A percentile compares a stretch with the other conserved stretches of the same genome.
These are phyloP conservation scores for Lepidurus packardi DNA, from an alignment of 1,140 invertebrate species.

Conservation along the genomic window DNA sequence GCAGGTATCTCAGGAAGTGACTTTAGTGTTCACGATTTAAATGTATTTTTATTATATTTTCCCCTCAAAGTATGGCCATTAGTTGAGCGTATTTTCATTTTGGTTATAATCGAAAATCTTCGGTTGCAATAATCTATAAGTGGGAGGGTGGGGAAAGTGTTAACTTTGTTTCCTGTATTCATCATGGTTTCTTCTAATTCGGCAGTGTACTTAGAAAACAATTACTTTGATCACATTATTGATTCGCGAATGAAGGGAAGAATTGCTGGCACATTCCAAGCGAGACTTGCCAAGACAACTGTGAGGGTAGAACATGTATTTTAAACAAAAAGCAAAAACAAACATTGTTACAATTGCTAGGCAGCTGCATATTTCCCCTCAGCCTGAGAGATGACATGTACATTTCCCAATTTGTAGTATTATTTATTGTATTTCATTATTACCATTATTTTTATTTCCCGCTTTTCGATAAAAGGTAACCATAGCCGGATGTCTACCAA, in stretches of 20 bases:
- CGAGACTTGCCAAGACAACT: neutral
- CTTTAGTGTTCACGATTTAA: neutral
- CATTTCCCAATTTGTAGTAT: neutral
- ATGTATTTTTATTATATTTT: neutral
- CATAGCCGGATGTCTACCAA: neutral
- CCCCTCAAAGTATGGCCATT: neutral
- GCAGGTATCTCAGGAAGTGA: neutral
- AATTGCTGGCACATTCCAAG: neutral
- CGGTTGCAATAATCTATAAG: conserved; percentile 2
- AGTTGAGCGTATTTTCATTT: neutral
- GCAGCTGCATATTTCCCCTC: neutral
- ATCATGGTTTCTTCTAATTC: neutral
- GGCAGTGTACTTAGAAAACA: neutral
- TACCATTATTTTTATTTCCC: neutral
- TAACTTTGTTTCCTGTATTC: conserved; percentile 12
- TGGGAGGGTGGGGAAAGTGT: neutral
- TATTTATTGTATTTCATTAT: neutral
- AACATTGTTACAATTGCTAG: neutral
- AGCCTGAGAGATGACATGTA: conserved; percentile 3
- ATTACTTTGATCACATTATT: neutral
- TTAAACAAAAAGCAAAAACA: neutral
- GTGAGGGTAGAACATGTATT: neutral
- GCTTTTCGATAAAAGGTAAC: neutral
- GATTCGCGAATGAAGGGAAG: neutral
- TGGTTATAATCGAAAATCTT: neutral